phyloP scores from a whole-genome alignment of 2,113 vertebrate species.

The Bos indicus region DNA sequence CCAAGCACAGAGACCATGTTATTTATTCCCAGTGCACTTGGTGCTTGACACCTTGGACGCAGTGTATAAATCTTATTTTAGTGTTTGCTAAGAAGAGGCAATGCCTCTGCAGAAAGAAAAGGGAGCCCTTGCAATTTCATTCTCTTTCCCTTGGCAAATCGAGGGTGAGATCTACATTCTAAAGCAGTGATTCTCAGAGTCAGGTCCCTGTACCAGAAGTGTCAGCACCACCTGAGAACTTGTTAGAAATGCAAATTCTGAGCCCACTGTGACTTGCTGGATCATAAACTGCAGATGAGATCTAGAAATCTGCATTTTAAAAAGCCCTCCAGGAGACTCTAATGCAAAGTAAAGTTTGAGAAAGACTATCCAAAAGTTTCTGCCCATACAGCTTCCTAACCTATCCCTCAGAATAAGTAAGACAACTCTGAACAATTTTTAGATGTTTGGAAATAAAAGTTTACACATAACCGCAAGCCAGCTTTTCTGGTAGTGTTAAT shows the following conservation, averaged over 20 bases:
- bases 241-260: not conserved
- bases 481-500: constrained; percentile 30
- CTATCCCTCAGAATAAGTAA: not conserved
- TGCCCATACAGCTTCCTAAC: not conserved
- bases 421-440: not conserved
- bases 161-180: not conserved
- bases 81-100: not conserved
- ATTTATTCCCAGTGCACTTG: not conserved
- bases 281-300: not conserved
- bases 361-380: not conserved
- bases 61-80: not conserved
- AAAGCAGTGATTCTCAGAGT: not conserved
- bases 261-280: no score
- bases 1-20: not conserved
- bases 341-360: not conserved
- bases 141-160: not conserved
- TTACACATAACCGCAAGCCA: constrained; percentile 61
- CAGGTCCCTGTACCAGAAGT: not conserved
- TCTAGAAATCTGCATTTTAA: not conserved
- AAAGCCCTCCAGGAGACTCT: not conserved
- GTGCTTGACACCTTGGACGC: not conserved
- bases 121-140: not conserved
- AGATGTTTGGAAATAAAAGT: constrained; percentile 62
- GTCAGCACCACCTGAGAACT: not conserved
- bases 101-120: not conserved